Evolutionary conservation across 2,888 invertebrate genomes (phyloP).

Genomic region (Sesia apiformis): DNA sequence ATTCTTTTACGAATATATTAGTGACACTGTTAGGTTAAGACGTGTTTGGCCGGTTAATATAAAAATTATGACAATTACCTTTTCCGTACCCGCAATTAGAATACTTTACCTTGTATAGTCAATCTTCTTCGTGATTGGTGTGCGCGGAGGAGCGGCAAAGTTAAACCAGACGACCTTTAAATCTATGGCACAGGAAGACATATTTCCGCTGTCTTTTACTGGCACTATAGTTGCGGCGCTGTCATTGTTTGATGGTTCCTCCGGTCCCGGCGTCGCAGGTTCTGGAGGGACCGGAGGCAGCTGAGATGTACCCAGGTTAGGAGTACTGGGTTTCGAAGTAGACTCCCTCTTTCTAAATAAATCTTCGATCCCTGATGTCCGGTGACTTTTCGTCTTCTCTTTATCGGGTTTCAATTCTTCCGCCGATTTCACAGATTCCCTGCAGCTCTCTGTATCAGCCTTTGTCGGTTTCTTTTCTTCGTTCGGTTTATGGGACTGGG

Average conservation of each 20-base stretch:
- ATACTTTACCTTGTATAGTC: constrained; percentile 86
- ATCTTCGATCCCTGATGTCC: constrained; percentile 62
- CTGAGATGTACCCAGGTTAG: constrained; percentile 64
- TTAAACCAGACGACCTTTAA: constrained; percentile 96
- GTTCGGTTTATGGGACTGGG: constrained; percentile 84
- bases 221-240: constrained; percentile 50
- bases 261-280: constrained; percentile 46
- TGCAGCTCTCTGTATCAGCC: constrained; percentile 53
- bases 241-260: constrained; percentile 51
- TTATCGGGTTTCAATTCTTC: constrained; percentile 59
- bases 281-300: constrained; percentile 38
- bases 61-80: no score
- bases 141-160: constrained; percentile 96
- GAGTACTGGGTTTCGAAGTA: constrained; percentile 74
- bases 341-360: constrained; percentile 71
- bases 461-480: constrained; percentile 67
- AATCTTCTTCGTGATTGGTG: constrained; percentile 94
- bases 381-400: constrained; percentile 38
- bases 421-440: constrained; percentile 64
- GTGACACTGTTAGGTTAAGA: no score
- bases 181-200: constrained; percentile 90
- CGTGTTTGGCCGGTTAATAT: no score
- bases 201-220: constrained; percentile 81
- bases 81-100: no score
- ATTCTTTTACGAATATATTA: no score